These are phyloP conservation scores for Phocoena phocoena DNA, from an alignment of 2,113 vertebrate genomes.

Conservation along the genomic window DNA sequence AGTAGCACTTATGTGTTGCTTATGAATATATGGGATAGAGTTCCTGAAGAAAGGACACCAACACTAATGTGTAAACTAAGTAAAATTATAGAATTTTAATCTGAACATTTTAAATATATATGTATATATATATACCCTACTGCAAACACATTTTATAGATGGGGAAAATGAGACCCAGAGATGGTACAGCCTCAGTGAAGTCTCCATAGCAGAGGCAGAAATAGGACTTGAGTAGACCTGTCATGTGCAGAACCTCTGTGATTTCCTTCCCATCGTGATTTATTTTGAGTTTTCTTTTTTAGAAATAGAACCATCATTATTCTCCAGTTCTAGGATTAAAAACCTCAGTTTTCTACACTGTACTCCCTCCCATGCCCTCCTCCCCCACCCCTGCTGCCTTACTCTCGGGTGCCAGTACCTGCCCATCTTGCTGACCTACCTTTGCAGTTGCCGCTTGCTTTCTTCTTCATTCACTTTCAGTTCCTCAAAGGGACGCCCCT, in stretches of 20 bases:
- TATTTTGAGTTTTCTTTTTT: neutral
- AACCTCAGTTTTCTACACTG: neutral
- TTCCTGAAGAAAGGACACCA: neutral
- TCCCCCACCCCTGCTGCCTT: accelerated
- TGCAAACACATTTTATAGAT: neutral
- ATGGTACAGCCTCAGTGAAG: neutral
- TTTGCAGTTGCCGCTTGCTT: neutral
- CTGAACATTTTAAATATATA: neutral
- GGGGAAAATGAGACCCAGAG: neutral
- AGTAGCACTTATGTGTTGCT: neutral
- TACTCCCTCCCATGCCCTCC: neutral
- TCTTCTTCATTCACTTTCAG: neutral
- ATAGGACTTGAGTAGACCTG: neutral
- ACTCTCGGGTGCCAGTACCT: neutral
- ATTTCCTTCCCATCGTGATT: neutral
- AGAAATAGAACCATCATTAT: too few relatives aligned
- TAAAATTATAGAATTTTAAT: neutral
- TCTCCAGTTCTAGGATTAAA: neutral
- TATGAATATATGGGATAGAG: neutral
- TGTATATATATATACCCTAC: neutral
- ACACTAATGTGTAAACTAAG: neutral
- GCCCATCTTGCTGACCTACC: neutral
- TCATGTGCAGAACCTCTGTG: too few relatives aligned
- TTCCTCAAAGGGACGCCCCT: neutral
- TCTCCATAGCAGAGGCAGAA: neutral